Evolutionary conservation across 1,140 invertebrate genomes (phyloP), one percentile per base, ranked within the genome.

Genomic region (Gonatopus flavifemur): DNA sequence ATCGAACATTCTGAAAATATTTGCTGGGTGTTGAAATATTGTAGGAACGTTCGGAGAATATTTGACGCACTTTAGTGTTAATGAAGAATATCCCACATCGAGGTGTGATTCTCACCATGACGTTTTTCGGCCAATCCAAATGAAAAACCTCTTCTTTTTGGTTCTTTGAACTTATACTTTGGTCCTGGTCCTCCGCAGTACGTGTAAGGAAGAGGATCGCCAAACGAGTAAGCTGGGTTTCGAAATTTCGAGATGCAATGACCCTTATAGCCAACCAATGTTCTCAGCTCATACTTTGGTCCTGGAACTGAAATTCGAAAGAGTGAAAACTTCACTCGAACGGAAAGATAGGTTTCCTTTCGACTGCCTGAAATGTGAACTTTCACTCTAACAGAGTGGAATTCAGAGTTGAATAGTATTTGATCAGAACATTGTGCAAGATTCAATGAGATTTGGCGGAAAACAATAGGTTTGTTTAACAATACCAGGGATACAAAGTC

Each of bases 141-240:
- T 0, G 62, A 53, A 22, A 62, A 70, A 21, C 61, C 67, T 19
- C 37, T 37, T 0, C 10, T 43, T 42, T 36, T 49, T 0, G 51
- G 54, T n/a, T 45, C 28, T 6, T 47, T 5, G 2, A 58, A 28
- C 9, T 42, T 33, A 40, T 76, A 74, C 10, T 60, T 62, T 33
- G 76, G 76, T 19, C 76, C 74, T 32, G 73, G 72, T 20, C 60
- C 47, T 22, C 19, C 5, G 21, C 50, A 40, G n/a, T n/a, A 0
- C 2, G 22, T 12, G 1, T 31, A 13, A 15, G 13, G 3, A 0
- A 8, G 8, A 8, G 30, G 38, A 1, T 12, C 5, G 5, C 59
- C 59, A 9, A 77, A 64, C 0, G 72, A 54, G 42, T 66, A 77
- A 1, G 74, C 72, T 15, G 76, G 76, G 47, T 67, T 61, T 39